Percentiles rank a stretch among this genome's conserved stretches.
phyloP scores from a whole-genome alignment of 2,113 vertebrate genomes.

The Pseudopodoces humilis region DNA sequence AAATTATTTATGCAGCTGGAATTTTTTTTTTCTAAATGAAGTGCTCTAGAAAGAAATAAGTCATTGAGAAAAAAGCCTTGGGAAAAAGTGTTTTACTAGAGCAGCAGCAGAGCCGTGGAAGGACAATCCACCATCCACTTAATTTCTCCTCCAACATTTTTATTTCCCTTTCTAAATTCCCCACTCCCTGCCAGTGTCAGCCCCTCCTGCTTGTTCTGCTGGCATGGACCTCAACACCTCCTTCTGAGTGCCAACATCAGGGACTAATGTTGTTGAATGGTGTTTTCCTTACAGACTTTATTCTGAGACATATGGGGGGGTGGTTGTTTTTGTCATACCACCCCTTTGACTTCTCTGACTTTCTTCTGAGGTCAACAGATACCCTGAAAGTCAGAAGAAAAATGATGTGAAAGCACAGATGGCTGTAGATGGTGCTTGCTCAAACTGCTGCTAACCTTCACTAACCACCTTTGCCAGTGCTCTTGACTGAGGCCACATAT shows the following conservation, averaged over 20 bases:
- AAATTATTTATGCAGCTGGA: not conserved
- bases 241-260: not conserved
- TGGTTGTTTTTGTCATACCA: not conserved
- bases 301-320: not conserved
- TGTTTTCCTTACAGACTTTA: not conserved
- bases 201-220: not conserved
- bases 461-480: not conserved
- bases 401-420: accelerated
- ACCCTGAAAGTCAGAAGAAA: not conserved
- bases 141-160: not conserved
- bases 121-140: not conserved
- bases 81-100: not conserved
- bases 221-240: not conserved
- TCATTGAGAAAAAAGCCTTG: not conserved
- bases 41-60: not conserved
- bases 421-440: not conserved
- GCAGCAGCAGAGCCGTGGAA: not conserved
- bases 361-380: not conserved
- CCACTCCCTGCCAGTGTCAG: accelerated
- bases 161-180: not conserved
- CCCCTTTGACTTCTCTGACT: not conserved
- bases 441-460: not conserved
- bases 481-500: not conserved
- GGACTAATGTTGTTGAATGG: accelerated
- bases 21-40: not conserved